Evolutionary conservation across 1,140 invertebrate genomes (phyloP).

Genomic region (Trichonephila inaurata): DNA sequence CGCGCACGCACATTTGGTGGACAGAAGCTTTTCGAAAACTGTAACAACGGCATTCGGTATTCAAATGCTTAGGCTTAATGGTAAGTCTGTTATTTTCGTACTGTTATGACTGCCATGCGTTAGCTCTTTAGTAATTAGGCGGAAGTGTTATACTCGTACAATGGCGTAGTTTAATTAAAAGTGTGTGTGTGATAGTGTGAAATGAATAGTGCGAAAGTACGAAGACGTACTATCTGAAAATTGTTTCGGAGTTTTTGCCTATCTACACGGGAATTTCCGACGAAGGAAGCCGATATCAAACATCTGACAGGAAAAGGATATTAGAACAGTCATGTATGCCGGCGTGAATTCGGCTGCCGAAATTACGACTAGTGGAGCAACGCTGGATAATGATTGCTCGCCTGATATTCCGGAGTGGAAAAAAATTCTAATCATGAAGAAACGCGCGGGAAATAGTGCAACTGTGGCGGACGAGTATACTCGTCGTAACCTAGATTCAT

Average conservation of each 20-base stretch:
- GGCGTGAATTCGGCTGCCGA: conserved; percentile 9
- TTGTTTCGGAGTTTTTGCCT: not conserved
- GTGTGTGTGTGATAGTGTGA: not conserved
- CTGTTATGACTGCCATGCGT: not conserved
- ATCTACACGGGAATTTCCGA: conserved; percentile 46
- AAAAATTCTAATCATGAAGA: conserved; percentile 72
- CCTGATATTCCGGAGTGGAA: conserved; percentile 74
- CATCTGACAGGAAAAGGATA: conserved; percentile 75
- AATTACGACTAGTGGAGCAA: not conserved
- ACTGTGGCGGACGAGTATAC: conserved; percentile 23
- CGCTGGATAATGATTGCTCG: conserved; percentile 51
- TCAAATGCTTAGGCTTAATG: not conserved
- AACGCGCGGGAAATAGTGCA: conserved; percentile 46
- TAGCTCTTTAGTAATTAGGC: not conserved
- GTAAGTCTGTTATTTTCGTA: not conserved
- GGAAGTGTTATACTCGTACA: not conserved
- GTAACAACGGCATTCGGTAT: not conserved
- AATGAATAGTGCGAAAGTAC: not conserved
- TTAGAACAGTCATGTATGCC: conserved; percentile 60
- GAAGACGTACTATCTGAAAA: not conserved
- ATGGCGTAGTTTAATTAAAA: not conserved
- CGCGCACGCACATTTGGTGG: not conserved
- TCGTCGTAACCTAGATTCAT: conserved; percentile 72
- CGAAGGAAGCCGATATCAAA: conserved; percentile 58
- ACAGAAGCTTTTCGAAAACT: conserved; percentile 4